A percentile compares a stretch with the other conserved stretches of the same genome.
Conservation (phyloP, 2,888 invertebrate species). For the Tiliacea citrago region DNA sequence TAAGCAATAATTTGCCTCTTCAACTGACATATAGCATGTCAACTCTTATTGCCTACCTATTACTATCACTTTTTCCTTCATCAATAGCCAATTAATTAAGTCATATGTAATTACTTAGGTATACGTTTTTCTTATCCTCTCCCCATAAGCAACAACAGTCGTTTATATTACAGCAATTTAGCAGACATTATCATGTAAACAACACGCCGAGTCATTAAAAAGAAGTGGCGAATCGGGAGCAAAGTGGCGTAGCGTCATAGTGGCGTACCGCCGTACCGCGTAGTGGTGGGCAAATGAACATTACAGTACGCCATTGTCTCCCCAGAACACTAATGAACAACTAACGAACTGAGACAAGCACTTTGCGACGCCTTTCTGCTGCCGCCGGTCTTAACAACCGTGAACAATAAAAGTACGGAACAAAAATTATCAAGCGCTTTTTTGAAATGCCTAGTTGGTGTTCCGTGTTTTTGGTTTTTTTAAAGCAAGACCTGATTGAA, state of each 20-base stretch:
- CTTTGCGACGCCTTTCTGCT: slow-evolving; percentile 64
- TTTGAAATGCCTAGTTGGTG: slow-evolving; percentile 11
- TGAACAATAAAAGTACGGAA: slow-evolving; percentile 46
- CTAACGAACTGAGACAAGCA: slow-evolving; percentile 75
- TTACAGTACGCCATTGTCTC: slow-evolving; percentile 71
- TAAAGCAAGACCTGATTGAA: neutral
- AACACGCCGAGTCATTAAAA: slow-evolving; percentile 49
- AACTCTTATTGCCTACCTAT: too few relatives aligned
- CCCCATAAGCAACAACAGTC: neutral
- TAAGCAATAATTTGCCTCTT: neutral
- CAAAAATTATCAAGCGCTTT: slow-evolving; percentile 37
- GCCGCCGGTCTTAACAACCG: slow-evolving; percentile 49
- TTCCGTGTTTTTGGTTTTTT: neutral
- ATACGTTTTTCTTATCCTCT: neutral
- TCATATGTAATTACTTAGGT: too few relatives aligned
- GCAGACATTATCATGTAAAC: slow-evolving; percentile 30
- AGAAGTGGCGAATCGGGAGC: slow-evolving; percentile 52
- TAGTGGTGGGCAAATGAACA: slow-evolving; percentile 66
- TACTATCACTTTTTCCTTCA: slow-evolving; percentile 9
- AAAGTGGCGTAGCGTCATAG: slow-evolving; percentile 55
- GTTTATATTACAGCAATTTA: slow-evolving; percentile 17
- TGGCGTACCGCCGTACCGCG: slow-evolving; percentile 41
- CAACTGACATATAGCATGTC: too few relatives aligned
- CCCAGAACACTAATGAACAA: slow-evolving; percentile 73
- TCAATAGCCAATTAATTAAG: neutral